These are phyloP conservation scores for Clepsis dumicolana DNA, from an alignment of 2,888 invertebrate species.

Conservation along the genomic window DNA sequence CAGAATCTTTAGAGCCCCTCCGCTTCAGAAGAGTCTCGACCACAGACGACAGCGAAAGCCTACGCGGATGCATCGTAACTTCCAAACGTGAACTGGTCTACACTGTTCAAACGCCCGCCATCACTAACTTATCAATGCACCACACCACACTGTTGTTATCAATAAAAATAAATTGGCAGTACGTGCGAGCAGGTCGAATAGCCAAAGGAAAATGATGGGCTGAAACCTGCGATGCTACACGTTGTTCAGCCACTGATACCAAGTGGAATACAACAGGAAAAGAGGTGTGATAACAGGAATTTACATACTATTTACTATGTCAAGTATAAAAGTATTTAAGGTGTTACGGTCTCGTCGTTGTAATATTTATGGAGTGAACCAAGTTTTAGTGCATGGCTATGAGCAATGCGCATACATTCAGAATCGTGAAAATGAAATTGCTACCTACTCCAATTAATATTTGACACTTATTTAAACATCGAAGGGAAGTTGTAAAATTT, in stretches of 20 bases:
- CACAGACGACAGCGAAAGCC: conserved; percentile 64
- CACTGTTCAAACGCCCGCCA: conserved; percentile 26
- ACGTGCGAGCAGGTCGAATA: conserved; percentile 74
- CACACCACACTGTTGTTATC: conserved; percentile 36
- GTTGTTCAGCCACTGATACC: conserved; percentile 65
- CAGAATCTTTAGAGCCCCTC: conserved; percentile 60
- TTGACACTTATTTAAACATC: neutral
- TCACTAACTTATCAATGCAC: conserved; percentile 37
- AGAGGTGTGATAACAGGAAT: conserved; percentile 71
- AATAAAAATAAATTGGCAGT: conserved; percentile 47
- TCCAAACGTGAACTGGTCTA: conserved; percentile 32
- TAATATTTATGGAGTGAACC: neutral
- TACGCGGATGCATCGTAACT: conserved; percentile 55
- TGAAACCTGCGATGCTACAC: conserved; percentile 60
- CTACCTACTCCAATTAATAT: too few species aligned
- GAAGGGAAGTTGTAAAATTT: neutral
- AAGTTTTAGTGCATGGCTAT: neutral
- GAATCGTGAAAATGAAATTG: neutral
- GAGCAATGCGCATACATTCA: neutral
- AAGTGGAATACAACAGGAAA: conserved; percentile 70
- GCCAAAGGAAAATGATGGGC: conserved; percentile 77
- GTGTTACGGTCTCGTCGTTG: too few species aligned
- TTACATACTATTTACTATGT: conserved; percentile 52
- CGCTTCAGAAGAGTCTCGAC: conserved; percentile 66
- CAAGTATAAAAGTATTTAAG: conserved; percentile 1